Percentiles rank a stretch among this genome's conserved stretches.
phyloP scores from a whole-genome alignment of 2,113 vertebrate genomes.

The Lycocorax pyrrhopterus region DNA sequence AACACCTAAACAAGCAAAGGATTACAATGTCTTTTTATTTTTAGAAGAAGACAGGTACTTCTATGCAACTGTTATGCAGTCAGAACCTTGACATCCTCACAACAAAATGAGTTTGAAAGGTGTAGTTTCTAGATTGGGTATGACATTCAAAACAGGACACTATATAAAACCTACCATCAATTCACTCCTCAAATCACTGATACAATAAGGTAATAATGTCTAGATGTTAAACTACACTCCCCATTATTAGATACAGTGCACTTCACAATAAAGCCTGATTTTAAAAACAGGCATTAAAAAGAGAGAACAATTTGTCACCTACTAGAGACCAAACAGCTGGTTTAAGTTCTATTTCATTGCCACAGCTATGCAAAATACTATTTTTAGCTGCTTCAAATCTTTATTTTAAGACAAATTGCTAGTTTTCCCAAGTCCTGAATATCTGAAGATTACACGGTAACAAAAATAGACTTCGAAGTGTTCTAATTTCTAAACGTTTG shows the following conservation, averaged over 20 bases:
- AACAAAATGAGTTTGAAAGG: neutral
- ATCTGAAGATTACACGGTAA: neutral
- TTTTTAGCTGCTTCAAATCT: neutral
- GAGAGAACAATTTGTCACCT: neutral
- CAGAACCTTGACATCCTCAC: neutral
- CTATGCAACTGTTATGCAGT: accelerated
- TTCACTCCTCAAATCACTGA: neutral
- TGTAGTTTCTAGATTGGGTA: neutral
- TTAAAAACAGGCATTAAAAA: neutral
- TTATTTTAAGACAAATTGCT: neutral
- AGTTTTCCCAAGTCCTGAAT: neutral
- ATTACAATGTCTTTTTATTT: neutral
- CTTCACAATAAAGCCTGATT: neutral
- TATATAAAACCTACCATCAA: neutral
- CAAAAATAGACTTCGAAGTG: neutral
- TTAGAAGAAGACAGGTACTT: neutral
- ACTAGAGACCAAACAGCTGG: neutral
- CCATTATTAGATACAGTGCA: neutral
- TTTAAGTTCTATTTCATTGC: neutral
- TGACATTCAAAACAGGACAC: neutral
- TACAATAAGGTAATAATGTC: neutral
- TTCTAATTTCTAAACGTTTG: neutral
- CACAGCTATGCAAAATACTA: neutral
- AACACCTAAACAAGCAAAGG: neutral
- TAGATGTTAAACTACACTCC: neutral